Evolutionary conservation across 1,140 invertebrate genomes (phyloP).

Genomic region (Periplaneta americana): DNA sequence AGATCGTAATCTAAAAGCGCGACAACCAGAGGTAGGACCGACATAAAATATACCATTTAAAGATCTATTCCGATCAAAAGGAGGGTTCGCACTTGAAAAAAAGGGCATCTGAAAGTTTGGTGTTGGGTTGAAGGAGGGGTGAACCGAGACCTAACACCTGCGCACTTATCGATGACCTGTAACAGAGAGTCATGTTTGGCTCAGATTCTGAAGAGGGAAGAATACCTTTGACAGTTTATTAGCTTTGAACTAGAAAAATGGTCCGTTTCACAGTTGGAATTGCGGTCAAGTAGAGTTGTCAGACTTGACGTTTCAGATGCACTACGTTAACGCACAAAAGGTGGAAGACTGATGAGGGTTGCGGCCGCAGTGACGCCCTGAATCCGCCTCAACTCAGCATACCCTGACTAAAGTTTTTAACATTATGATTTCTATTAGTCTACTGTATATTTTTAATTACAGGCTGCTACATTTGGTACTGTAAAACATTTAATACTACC

Average conservation of each 20-base stretch:
- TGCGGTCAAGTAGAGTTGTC: background rate
- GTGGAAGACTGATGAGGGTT: background rate
- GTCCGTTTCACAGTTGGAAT: background rate
- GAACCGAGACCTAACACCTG: too few relatives aligned
- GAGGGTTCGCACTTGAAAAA: background rate
- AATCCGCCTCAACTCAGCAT: background rate
- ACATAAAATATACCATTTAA: background rate
- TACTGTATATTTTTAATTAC: too few relatives aligned
- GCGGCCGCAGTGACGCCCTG: background rate
- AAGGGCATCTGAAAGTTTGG: background rate
- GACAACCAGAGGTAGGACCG: too few relatives aligned
- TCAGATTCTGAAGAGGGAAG: background rate
- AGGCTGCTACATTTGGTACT: too few relatives aligned
- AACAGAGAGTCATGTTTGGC: background rate
- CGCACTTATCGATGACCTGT: background rate
- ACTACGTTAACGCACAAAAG: background rate
- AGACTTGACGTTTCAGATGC: background rate
- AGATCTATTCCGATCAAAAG: background rate
- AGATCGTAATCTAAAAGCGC: background rate
- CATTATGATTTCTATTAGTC: too few relatives aligned
- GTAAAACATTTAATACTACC: too few relatives aligned
- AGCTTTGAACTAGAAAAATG: background rate
- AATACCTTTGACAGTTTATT: background rate
- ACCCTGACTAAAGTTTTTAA: background rate
- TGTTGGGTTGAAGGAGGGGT: background rate